These are phyloP conservation scores for Drosophila nikananu DNA, from an alignment of 1,140 invertebrate species.

Conservation along the genomic window DNA sequence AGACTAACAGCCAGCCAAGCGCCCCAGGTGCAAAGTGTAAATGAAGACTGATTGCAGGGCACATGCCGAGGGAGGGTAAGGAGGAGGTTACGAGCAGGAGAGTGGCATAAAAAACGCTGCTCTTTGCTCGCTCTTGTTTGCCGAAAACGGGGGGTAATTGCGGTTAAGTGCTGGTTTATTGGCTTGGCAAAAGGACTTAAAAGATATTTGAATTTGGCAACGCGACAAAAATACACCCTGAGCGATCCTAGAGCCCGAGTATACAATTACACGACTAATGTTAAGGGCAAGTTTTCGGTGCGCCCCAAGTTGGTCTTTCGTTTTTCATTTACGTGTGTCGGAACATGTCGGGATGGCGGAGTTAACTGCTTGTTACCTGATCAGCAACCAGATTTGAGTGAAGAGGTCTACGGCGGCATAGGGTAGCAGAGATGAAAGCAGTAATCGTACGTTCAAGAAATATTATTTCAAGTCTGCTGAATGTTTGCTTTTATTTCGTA, in stretches of 20 bases:
- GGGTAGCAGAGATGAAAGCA: background rate
- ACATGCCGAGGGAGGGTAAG: conserved; percentile 56
- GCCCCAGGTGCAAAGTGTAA: conserved; percentile 82
- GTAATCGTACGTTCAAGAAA: conserved; percentile 4
- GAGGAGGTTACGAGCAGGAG: conserved; percentile 9
- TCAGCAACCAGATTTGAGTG: conserved; percentile 3
- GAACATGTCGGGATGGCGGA: conserved; percentile 20
- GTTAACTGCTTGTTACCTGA: conserved; percentile 33
- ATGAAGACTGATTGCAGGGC: conserved; percentile 81
- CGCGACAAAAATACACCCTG: conserved; percentile 34
- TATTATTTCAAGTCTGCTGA: background rate
- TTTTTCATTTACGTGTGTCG: conserved; percentile 2
- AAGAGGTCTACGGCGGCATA: background rate
- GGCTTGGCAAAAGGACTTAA: conserved; percentile 79
- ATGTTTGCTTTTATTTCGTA: conserved; percentile 10
- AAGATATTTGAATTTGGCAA: conserved; percentile 72
- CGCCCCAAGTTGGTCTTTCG: conserved; percentile 10
- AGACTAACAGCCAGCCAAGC: conserved; percentile 51
- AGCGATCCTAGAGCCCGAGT: conserved; percentile 14
- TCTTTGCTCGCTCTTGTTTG: conserved; percentile 65
- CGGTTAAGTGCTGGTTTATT: conserved; percentile 83
- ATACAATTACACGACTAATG: conserved; percentile 41
- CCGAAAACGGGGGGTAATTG: conserved; percentile 79
- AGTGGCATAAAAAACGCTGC: conserved; percentile 65
- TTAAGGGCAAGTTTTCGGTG: conserved; percentile 53